These are phyloP conservation scores for Oreochromis mossambicus DNA, from an alignment of 2,797 vertebrate genomes.

Conservation along the genomic window DNA sequence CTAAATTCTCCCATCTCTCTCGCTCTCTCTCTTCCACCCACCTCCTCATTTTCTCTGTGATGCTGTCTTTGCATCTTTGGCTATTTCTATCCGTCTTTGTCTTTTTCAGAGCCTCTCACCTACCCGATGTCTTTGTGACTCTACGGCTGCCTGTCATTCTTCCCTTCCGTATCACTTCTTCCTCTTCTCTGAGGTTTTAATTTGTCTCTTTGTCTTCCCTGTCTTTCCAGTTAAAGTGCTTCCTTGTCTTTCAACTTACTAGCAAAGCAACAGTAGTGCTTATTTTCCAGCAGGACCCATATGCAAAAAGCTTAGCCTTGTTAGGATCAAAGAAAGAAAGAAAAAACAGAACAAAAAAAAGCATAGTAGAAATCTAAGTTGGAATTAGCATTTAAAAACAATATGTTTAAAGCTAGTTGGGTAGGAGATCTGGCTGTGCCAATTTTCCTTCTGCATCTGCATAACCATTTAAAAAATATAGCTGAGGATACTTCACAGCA, in stretches of 20 bases:
- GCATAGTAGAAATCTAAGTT: neutral
- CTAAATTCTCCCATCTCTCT: neutral
- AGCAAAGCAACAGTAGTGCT: neutral
- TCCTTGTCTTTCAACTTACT: conserved; percentile 5
- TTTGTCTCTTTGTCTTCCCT: neutral
- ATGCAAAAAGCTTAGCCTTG: neutral
- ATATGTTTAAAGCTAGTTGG: neutral
- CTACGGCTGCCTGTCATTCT: conserved; percentile 19
- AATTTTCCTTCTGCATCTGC: neutral
- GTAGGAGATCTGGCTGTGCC: neutral
- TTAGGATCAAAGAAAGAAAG: neutral
- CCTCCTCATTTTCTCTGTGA: conserved; percentile 30
- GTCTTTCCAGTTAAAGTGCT: neutral
- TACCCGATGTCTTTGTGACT: neutral
- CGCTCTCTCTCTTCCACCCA: conserved; percentile 13
- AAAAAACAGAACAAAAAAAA: neutral
- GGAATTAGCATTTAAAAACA: neutral
- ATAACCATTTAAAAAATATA: neutral
- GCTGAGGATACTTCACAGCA: neutral
- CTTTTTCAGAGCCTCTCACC: conserved; percentile 1
- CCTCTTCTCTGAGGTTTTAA: neutral
- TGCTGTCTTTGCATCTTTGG: conserved; percentile 34
- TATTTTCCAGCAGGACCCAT: neutral
- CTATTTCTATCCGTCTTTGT: conserved; percentile 16
- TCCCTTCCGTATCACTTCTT: neutral